Evolutionary conservation across 1,140 invertebrate genomes (phyloP), one percentile per base, ranked within the genome.

Genomic region (Zaprionus taronus): DNA sequence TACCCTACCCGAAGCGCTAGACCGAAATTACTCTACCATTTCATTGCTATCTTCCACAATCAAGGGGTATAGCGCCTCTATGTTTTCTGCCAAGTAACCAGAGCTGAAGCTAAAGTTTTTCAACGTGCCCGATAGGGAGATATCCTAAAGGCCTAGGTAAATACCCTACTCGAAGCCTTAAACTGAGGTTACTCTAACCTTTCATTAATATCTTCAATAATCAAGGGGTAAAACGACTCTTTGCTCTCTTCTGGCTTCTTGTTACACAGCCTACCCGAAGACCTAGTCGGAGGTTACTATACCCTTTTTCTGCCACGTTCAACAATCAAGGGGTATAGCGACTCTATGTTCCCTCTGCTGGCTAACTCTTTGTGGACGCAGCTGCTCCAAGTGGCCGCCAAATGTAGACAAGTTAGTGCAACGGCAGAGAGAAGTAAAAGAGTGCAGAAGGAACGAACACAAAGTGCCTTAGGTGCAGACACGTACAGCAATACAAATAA

Each of bases 401-500:
- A 79, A 72, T 73, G 77, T 77, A 74, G 75, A 77, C 72, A 77
- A 76, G 26, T 53, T 20, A 47, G 17, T 61, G 56, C 80, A 78
- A 65, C 34, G 20, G 28, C 20, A 61, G 4, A 24, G 20, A 28
- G 34, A 11, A 1, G 24, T 11, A n/a, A 28, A 44, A 24, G 44
- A 41, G 20, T 17, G 49, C 58, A 34, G 57, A 22, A 41, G 41
- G 17, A n/a, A 55, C n/a, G 17, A 14, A 28, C 51, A 56, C 73
- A 89, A 90, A 89, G 83, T 84, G 85, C 84, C 85, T 60, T 61
- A 90, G 84, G 84, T 89, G 85, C 78, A 89, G 87, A 90, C 84
- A 89, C 84, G 84, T 90, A 89, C 78, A 72, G 83, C 77, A 90
- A 89, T 89, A 89, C 85, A 89, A 89, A 90, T 89, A 89, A 89